Base-by-base conservation (phyloP, 1,140 invertebrate species). In the Thaumetopoea pityocampa region DNA sequence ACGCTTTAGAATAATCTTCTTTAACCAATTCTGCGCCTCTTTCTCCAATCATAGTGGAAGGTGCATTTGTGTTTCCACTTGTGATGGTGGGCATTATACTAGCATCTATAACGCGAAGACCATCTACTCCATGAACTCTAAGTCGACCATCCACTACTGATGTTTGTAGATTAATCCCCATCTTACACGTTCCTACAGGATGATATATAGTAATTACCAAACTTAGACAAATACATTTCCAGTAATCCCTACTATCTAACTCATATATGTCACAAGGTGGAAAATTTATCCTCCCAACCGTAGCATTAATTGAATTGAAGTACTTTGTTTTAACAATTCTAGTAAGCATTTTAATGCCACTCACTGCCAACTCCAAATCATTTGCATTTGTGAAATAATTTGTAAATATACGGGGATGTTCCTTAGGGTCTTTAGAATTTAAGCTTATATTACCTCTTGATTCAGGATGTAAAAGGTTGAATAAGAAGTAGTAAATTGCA, bases 41-140 rank as follows among this genome's bases (percentile, higher is more conserved):
- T 68, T 94, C 93, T 0, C 84, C 93, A 23, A 94, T 92, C 92
- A 93, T 93, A 23, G 93, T 91, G 0, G 86, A 87, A 0, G 92
- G 89, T 0, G 91, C 92, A 53, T 93, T 93, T 0, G 91, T 93
- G 50, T 93, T 93, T 1, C 90, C 92, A 9, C 88, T 88, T 0
- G 89, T 85, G 27, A 92, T 87, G n/a, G 77, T 82, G 0, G 93
- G 93, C 90, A 94, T 93, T 10, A 94, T 87, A 40, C 91, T 93
- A 10, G 90, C 92, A 77, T 95, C 93, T 2, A 91, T 86, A 1
- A 95, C 91, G 24, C 93, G 82, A 4, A 94, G 54, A n/a, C 88
- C 86, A 7, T 68, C 66, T 1, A 92, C 80, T 0, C 90, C 89
- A 56, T 90, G 85, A 0, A 94, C 92, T 28, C 87, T 86, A 0